Conservation (phyloP, 1,140 invertebrate genomes). For the Dryas iulia region DNA sequence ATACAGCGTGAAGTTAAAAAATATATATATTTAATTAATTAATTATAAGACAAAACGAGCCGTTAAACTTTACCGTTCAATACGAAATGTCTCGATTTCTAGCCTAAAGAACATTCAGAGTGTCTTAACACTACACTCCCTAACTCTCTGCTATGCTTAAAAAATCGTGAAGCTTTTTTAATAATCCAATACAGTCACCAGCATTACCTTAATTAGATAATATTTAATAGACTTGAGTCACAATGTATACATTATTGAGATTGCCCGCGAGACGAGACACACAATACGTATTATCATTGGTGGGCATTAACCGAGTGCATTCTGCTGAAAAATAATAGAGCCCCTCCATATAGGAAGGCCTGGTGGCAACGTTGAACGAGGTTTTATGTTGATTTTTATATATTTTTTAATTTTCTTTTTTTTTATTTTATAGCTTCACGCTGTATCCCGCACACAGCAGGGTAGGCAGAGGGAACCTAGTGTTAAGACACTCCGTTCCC, state of each 20-base stretch:
- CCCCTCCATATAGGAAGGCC: slow-evolving; percentile 39
- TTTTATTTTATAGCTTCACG: neutral
- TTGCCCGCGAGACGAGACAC: slow-evolving; percentile 57
- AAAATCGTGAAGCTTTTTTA: too few species aligned
- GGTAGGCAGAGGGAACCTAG: too few species aligned
- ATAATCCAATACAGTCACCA: neutral
- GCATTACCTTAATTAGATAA: slow-evolving; percentile 51
- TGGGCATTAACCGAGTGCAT: slow-evolving; percentile 64
- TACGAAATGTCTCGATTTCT: too few species aligned
- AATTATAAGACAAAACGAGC: too few species aligned
- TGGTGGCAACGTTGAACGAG: slow-evolving; percentile 29
- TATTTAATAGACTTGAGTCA: slow-evolving; percentile 54
- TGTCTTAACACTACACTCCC: too few species aligned
- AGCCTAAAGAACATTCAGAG: too few species aligned
- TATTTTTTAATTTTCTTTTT: neutral
- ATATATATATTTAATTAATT: too few species aligned
- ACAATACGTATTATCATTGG: slow-evolving; percentile 67
- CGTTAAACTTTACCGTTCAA: too few species aligned
- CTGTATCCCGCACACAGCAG: too few species aligned
- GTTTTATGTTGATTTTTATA: neutral
- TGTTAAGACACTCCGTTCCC: too few species aligned
- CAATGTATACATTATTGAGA: slow-evolving; percentile 65
- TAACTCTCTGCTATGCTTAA: too few species aligned
- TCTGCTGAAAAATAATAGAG: slow-evolving; percentile 71
- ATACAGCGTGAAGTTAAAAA: too few species aligned